Evolutionary conservation across 2,113 vertebrate genomes (phyloP).

Genomic region (Synchiropus splendidus): DNA sequence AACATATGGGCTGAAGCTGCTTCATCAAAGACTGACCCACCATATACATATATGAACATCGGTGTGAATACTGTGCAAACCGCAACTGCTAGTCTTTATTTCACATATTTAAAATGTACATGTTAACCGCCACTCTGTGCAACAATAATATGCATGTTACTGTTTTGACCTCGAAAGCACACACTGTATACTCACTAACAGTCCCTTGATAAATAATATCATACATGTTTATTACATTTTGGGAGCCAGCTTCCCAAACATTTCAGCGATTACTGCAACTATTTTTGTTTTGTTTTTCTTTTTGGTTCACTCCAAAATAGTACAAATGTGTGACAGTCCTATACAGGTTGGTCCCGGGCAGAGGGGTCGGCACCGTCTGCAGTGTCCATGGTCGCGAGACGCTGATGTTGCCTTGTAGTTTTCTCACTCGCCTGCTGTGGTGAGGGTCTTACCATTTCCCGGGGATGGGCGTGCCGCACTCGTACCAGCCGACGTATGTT

Average conservation of each 20-base stretch:
- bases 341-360: constrained; percentile 46
- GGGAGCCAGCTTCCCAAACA: constrained; percentile 98
- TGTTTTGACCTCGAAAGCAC: constrained; percentile 27
- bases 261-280: constrained; percentile 39
- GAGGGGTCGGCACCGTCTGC: constrained; percentile 17
- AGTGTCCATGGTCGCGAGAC: constrained; percentile 27
- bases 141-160: constrained; percentile 6
- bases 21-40: constrained; percentile 15
- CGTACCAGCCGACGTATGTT: constrained; percentile 93
- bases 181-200: constrained; percentile 37
- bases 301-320: too few relatives aligned
- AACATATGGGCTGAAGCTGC: constrained; percentile 9
- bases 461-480: constrained; percentile 91
- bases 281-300: too few relatives aligned
- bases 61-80: constrained; percentile 57
- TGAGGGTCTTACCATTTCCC: constrained; percentile 82
- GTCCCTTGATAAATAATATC: constrained; percentile 92
- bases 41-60: constrained; percentile 58
- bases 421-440: constrained; percentile 16
- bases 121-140: constrained; percentile 18
- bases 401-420: not conserved
- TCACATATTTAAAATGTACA: constrained; percentile 35
- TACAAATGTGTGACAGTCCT: constrained; percentile 5
- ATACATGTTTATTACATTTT: constrained; percentile 82
- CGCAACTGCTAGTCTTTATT: constrained; percentile 41